Evolutionary conservation across 2,888 invertebrate species (phyloP).

Genomic region (Nomada hirtipes): DNA sequence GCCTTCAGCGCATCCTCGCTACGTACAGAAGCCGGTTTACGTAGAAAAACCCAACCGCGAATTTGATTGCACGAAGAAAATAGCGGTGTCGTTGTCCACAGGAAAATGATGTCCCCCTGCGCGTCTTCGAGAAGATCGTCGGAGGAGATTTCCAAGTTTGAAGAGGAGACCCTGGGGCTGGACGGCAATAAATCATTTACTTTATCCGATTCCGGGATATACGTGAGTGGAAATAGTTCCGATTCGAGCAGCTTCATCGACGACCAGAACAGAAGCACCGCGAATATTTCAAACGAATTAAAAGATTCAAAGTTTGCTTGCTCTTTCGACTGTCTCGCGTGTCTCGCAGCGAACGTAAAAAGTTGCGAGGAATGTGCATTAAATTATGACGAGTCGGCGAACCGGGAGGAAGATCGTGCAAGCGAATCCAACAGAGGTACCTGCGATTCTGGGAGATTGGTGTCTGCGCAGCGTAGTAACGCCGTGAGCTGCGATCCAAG

Average conservation of each 20-base stretch:
- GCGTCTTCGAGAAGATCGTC: not conserved
- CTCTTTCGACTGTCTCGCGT: not conserved
- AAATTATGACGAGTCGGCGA: not conserved
- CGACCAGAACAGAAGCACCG: not conserved
- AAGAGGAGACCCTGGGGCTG: not conserved
- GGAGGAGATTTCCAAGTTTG: not conserved
- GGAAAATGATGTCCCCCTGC: not conserved
- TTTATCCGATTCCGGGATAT: not conserved
- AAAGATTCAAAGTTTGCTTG: not conserved
- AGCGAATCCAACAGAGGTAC: not conserved
- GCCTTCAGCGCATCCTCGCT: slow-evolving; percentile 22
- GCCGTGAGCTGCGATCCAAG: not conserved
- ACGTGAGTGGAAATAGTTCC: not conserved
- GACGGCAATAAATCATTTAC: not conserved
- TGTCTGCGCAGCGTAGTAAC: not conserved
- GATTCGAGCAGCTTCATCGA: not conserved
- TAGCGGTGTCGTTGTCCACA: not conserved
- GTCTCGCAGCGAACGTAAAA: not conserved
- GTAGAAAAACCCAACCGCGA: not conserved
- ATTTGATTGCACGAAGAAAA: not conserved
- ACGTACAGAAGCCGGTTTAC: not conserved
- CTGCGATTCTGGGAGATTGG: no score
- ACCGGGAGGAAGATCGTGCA: no score
- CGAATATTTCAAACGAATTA: not conserved
- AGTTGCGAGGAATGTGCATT: slow-evolving; percentile 10